phyloP scores from a whole-genome alignment of 2,113 vertebrate species.

The Gnathonemus echidnorhynchus region DNA sequence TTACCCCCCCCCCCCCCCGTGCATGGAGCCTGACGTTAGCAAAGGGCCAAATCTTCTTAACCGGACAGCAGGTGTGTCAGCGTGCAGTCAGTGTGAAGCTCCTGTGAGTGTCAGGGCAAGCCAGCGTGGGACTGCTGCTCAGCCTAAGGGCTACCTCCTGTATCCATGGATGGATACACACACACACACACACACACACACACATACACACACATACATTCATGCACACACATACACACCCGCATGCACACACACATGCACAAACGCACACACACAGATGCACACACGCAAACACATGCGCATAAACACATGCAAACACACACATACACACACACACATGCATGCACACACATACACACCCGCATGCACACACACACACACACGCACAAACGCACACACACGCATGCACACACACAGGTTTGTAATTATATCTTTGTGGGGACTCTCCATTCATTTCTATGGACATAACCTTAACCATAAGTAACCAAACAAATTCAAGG shows the following conservation, averaged over 20 bases:
- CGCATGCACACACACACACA: neutral
- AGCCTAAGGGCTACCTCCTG: conserved; percentile 22
- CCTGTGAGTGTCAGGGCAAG: neutral
- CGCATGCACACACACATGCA: neutral
- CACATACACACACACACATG: neutral
- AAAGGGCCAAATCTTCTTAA: conserved; percentile 29
- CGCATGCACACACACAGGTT: neutral
- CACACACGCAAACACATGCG: neutral
- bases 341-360: too few species aligned
- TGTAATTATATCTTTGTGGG: too few species aligned
- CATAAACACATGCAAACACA: neutral
- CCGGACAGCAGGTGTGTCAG: neutral
- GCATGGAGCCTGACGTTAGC: neutral
- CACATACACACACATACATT: neutral
- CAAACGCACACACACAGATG: neutral
- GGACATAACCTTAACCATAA: too few species aligned
- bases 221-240: neutral
- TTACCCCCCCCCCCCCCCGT: neutral
- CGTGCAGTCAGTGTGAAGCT: conserved; percentile 1
- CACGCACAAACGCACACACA: too few species aligned
- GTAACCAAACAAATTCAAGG: too few species aligned
- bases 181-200: neutral
- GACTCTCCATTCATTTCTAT: too few species aligned
- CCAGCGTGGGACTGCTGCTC: conserved; percentile 11
- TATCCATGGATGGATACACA: neutral